Evolutionary conservation across 1,140 invertebrate species (phyloP), one percentile per base, ranked within the genome.

Genomic region (Drosophila fuyamai): DNA sequence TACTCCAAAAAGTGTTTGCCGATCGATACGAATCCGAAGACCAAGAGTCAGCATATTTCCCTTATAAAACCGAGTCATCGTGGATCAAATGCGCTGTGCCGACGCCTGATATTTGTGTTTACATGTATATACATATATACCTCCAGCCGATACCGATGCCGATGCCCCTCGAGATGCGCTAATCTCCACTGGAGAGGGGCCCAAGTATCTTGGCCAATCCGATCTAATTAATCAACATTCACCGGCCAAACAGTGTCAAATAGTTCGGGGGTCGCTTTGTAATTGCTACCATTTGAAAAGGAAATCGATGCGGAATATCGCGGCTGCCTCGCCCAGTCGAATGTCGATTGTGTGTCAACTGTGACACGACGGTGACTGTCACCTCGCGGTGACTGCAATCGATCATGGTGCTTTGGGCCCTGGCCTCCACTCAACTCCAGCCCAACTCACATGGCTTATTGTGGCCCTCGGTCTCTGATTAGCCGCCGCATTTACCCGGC

Each of bases 1-100:
- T 90, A 89, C 84, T 89, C 84, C 66, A 89, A 88, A 88, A 88
- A 84, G 84, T 83, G 84, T 89, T 89, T 84, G 84, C 65, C 81
- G 84, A 89, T 89, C 85, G 80, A 79, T 89, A 76, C 84, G 68
- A 85, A 51, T 51, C 68, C 63, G 44, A 66, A 50, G 14, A 51
- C 36, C 44, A 73, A 84, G 67, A 89, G 77, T 89, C 84, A 89
- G 84, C 84, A 89, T 72, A 61, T 89, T 89, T 83, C 38, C 63
- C 57, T 27, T 58, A 62, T 77, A 79, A 51, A 16, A 35, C 32
- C 55, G 51, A 80, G 84, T 89, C 84, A 89, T 89, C 41, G 58
- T 68, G 84, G 84, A 89, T 89, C 84, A 89, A 89, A 89, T 89
- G 80, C 58, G 61, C 65, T 63, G 54, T 59, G 84, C 84, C 84